Evolutionary conservation across 2,797 vertebrate species (phyloP), one percentile per base, ranked within the genome.

Genomic region (Enoplosus armatus): DNA sequence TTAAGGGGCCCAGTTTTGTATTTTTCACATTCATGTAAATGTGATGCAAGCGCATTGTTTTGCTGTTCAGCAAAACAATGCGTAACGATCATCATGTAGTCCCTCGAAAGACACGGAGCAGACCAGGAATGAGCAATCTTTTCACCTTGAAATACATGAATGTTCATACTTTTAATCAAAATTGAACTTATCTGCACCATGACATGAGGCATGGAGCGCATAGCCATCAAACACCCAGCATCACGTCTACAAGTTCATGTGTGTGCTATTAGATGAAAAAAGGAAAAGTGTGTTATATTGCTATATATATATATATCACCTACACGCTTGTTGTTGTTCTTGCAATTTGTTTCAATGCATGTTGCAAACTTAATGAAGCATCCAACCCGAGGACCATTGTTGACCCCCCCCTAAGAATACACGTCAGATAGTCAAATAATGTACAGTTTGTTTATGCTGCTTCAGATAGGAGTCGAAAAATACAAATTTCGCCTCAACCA

Each of bases 401-500:
- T 26, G 53, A 51, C n/a, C 7, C 20, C 10, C 16, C 5, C 27
- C 2, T 18, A 39, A 29, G 16, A 43, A 35, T 14, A 33, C 48
- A 37, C 56, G 70, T 37, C 14, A 26, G 8, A 59, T 18, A 69
- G 41, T 54, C 45, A 39, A 58, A 53, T 37, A 67, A 53, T 71
- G 8, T 4, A 12, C 33, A 26, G 33, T 45, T 63, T 63, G 29
- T 75, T 72, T 31, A 39, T 35, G 27, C 45, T 59, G 31, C 55
- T 78, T 63, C 51, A 70, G 55, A 24, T 75, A 48, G 10, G 51
- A 56, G 50, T 8, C 59, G 39, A 79, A 84, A 72, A 67, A 75
- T 43, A 77, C 62, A 81, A 76, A 85, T 67, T 37, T 37, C 77
- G 16, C n/a, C 33, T 68, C 33, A 60, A 65, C 62, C 56, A 43